Conservation (phyloP, 2,797 vertebrate species). For the Crocodylus rhombifer region DNA sequence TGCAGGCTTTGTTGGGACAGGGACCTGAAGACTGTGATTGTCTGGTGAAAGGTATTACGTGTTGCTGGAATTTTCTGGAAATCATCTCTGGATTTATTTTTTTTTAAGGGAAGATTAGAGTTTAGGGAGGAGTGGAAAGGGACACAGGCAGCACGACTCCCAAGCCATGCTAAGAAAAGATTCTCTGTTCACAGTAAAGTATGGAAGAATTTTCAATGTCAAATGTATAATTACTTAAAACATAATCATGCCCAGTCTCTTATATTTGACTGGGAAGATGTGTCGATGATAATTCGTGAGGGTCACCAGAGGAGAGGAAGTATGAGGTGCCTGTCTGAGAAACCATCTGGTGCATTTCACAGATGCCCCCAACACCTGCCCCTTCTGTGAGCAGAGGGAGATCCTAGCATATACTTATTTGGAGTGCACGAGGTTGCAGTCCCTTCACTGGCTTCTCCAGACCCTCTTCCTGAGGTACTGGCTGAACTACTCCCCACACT, state of each 20-base stretch:
- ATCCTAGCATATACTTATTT: no score
- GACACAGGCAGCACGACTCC: background rate
- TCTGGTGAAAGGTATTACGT: background rate
- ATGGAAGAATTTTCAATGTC: background rate
- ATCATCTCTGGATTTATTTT: no score
- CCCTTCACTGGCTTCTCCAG: no score
- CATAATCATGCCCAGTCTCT: background rate
- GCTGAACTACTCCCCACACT: no score
- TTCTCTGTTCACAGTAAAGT: background rate
- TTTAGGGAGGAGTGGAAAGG: background rate
- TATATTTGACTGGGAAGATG: background rate
- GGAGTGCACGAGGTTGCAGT: no score
- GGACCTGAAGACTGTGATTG: background rate
- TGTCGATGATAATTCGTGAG: background rate
- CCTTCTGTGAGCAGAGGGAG: no score
- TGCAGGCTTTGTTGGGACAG: background rate
- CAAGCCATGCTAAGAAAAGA: background rate
- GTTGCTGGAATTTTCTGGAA: no score
- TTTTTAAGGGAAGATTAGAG: background rate
- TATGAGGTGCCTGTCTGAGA: background rate
- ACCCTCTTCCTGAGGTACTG: no score
- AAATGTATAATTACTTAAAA: background rate
- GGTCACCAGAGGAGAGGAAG: background rate
- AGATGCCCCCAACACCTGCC: no score
- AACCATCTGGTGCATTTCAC: no score